Conservation (phyloP, 2,113 vertebrate genomes). For the Gambusia affinis region DNA sequence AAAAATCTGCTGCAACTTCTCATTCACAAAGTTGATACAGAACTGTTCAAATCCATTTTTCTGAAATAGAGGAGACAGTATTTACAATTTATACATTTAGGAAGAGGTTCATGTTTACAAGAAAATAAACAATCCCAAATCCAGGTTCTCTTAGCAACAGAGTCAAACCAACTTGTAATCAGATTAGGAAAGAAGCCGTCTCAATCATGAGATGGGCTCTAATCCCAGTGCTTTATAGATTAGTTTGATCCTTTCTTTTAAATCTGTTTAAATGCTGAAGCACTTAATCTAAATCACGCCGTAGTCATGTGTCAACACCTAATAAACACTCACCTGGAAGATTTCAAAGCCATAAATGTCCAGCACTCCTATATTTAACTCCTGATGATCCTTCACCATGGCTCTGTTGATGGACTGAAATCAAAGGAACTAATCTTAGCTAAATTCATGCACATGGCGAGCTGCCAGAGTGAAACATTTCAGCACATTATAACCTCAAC, state of each 20-base stretch:
- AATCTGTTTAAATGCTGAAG: conserved; percentile 64
- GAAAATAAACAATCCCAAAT: conserved; percentile 12
- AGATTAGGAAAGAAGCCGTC: conserved; percentile 63
- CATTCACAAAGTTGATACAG: conserved; percentile 99
- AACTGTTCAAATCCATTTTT: conserved; percentile 99
- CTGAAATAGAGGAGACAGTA: conserved; percentile 69
- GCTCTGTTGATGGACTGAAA: conserved; percentile 96
- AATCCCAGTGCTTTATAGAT: conserved; percentile 63
- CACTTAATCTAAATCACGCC: conserved; percentile 54
- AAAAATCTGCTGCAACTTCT: conserved; percentile 98
- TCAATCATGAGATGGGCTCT: conserved; percentile 61
- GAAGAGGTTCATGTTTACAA: not conserved
- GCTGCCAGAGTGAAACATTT: not conserved
- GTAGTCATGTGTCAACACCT: not conserved
- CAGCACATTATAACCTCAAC: not conserved
- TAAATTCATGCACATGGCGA: not conserved
- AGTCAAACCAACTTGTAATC: conserved; percentile 62
- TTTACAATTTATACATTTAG: conserved; percentile 6
- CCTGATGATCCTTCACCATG: conserved; percentile 94
- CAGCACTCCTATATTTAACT: conserved; percentile 92
- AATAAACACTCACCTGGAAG: conserved; percentile 86
- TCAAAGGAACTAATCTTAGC: conserved; percentile 17
- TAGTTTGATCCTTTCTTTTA: conserved; percentile 53
- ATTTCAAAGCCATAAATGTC: conserved; percentile 99
- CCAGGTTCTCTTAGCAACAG: conserved; percentile 13